A percentile compares a stretch with the other conserved stretches of the same genome.
Conservation (phyloP, 2,797 vertebrate species). For the Darevskia mixta region DNA sequence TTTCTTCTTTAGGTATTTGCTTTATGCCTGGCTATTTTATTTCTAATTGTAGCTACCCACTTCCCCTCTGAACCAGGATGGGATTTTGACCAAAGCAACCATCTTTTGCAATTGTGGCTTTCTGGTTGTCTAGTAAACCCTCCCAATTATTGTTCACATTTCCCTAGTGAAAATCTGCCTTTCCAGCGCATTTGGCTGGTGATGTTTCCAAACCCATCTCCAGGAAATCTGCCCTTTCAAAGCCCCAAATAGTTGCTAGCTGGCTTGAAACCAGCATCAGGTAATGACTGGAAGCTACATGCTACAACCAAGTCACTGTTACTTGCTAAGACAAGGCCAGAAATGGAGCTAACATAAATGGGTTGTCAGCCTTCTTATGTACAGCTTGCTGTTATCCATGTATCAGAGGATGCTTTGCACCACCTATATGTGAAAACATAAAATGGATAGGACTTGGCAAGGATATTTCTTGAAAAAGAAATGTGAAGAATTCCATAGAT, state of each 20-base stretch:
- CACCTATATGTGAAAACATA: neutral
- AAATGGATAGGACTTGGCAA: neutral
- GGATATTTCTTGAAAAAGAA: neutral
- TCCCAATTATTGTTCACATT: conserved; percentile 42
- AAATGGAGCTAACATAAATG: neutral
- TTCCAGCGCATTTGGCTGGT: conserved; percentile 15
- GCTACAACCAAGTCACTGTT: neutral
- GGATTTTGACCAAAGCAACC: conserved; percentile 32
- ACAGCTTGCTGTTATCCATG: neutral
- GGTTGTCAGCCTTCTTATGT: neutral
- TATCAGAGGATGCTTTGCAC: neutral
- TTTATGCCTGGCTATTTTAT: conserved; percentile 16
- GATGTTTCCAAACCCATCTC: conserved; percentile 27
- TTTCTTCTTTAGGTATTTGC: conserved; percentile 18
- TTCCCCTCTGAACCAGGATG: conserved; percentile 29
- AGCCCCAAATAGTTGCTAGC: neutral
- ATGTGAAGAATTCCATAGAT: neutral
- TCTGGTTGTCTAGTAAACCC: conserved; percentile 23
- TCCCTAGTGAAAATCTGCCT: conserved; percentile 22
- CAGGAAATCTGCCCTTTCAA: conserved; percentile 15
- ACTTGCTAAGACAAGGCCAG: conserved; percentile 6
- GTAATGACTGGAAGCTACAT: conserved; percentile 13
- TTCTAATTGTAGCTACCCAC: conserved; percentile 35
- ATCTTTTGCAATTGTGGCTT: conserved; percentile 37
- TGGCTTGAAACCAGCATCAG: conserved; percentile 13